Evolutionary conservation across 2,888 invertebrate species (phyloP).

Genomic region (Acrobasis repandana): DNA sequence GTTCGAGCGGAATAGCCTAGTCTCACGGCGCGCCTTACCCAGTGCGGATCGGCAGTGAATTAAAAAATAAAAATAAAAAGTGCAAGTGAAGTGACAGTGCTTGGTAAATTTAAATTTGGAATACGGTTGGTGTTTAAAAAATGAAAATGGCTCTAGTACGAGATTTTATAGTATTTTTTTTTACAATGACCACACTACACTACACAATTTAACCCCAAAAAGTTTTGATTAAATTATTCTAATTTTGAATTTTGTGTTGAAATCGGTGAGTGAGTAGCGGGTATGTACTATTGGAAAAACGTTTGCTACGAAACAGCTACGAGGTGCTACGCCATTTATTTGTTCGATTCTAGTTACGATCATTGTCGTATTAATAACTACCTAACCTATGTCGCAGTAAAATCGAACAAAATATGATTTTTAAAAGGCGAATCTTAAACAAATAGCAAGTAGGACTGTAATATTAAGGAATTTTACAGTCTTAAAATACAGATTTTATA

Average conservation of each 20-base stretch:
- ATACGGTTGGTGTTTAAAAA: slow-evolving; percentile 68
- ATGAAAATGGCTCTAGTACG: slow-evolving; percentile 68
- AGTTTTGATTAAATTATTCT: slow-evolving; percentile 27
- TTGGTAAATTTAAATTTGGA: slow-evolving; percentile 55
- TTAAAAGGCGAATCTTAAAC: no score
- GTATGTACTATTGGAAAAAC: slow-evolving; percentile 23
- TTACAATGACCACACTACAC: slow-evolving; percentile 31
- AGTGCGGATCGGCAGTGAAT: slow-evolving; percentile 59
- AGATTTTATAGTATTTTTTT: slow-evolving; percentile 49
- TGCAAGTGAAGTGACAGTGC: slow-evolving; percentile 68
- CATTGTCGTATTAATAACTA: no score
- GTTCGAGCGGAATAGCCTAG: slow-evolving; percentile 50
- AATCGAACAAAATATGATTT: no score
- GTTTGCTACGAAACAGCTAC: slow-evolving; percentile 58
- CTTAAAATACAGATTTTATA: no score
- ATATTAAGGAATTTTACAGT: no score
- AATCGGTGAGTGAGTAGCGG: slow-evolving; percentile 37
- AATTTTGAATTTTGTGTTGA: slow-evolving; percentile 32
- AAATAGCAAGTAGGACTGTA: no score
- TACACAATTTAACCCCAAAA: slow-evolving; percentile 23
- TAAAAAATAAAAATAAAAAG: slow-evolving; percentile 41
- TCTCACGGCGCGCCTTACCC: slow-evolving; percentile 57
- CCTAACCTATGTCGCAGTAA: no score
- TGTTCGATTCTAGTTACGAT: background rate
- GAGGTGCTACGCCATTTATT: slow-evolving; percentile 42